Base-by-base conservation (phyloP, 2,797 vertebrate species). In the Myioborus melanocephalus region DNA sequence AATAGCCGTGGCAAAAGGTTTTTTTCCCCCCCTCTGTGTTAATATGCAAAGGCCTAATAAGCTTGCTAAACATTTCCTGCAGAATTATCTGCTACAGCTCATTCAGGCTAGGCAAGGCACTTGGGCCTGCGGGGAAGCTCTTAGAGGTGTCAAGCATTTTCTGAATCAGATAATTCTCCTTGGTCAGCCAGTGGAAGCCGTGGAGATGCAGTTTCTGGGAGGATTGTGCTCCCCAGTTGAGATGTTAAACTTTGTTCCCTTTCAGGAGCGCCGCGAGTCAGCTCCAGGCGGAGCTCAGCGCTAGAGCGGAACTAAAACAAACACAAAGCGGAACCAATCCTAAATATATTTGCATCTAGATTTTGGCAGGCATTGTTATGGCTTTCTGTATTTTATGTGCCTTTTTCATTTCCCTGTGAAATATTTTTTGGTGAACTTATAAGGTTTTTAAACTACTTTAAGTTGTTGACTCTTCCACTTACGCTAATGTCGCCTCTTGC, bases 291-390 rank as follows among this genome's bases (percentile, higher is more conserved):
- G 64, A 77, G 82, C 85, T 66, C 3, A 79, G 89, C 89, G 32
- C 70, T 64, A 71, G 1, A 83, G 94, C 6, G 14, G 89, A 96
- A 96, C 95, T 93, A 87, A 95, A 97, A 88, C 95, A 95, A 94
- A 91, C 91, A 90, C 84, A 72, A 91, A 96, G 93, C 95, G 93
- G 91, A 96, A 97, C 95, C 85, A 90, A 93, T 94, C 73, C 91
- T 60, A 94, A 93, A 93, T 93, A 79, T 79, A 94, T 94, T 93
- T 95, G 89, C 95, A 91, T 95, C 95, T 73, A 70, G 89, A 94
- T 91, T 88, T 91, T 93, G 85, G 95, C 94, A 97, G 94, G 88
- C 89, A 22, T 93, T 92, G 73, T 92, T 95, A 92, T n/a, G 56
- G 85, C 77, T 90, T 76, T 86, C 85, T 87, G 52, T 83, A 60